Base-by-base conservation (phyloP, 2,888 invertebrate genomes). In the Hirtodrosophila histrioides region DNA sequence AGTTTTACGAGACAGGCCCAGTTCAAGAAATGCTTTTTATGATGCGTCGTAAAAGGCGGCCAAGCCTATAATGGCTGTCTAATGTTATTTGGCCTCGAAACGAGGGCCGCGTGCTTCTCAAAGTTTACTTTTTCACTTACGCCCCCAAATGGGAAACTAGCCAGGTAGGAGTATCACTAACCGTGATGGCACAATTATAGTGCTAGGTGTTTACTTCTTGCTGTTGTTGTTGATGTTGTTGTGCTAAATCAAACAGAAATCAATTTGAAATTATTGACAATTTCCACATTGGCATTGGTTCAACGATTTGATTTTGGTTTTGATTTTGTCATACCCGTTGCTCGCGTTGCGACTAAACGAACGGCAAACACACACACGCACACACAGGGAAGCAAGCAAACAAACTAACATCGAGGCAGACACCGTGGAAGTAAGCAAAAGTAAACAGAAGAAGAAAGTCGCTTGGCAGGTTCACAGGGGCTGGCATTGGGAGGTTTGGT, bases 261-360 rank as follows among this genome's bases (percentile, higher is more conserved):
- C 90, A 89, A 89, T 89, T 89, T 86, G 86, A 90, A 90, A 89
- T 89, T 89, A 89, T 89, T 89, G 89, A 88, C 89, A 88, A 89
- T 90, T 89, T 89, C 86, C 89, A 88, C 84, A 80, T 63, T 89
- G 89, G 86, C 86, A 88, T 78, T 88, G 90, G 85, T 62, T 79
- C 75, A 72, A 68, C 82, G 69, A 86, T 69, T 77, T 60, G 68
- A 68, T 79, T 75, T 77, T 49, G 79, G 62, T 66, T 70, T 74
- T 75, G 17, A 72, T 69, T 76, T 75, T 78, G 78, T 79, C 86
- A 76, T 74, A 78, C 50, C 27, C 56, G 27, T 43, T 49, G 69
- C 75, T 78, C 67, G 65, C 69, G 75, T 78, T 72, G 64, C 69
- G 65, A 69, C 79, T 84, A 88, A 86, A 86, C 86, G 81, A 80